phyloP scores from a whole-genome alignment of 2,888 invertebrate species.

The Morpho deidamia region DNA sequence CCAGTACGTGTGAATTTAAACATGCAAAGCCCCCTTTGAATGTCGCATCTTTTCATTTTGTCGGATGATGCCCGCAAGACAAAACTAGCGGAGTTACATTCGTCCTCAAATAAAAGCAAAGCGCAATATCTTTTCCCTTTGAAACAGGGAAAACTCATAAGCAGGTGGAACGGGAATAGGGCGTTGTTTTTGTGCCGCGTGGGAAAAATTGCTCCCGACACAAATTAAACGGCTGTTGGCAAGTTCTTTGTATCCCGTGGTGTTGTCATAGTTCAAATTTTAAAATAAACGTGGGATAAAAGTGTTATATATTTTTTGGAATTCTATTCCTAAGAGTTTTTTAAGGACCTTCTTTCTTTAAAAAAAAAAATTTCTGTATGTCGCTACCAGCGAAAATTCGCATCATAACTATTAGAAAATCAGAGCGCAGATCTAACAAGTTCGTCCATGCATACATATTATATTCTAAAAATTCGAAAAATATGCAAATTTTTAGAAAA shows the following conservation, averaged over 20 bases:
- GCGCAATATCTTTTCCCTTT: slow-evolving; percentile 66
- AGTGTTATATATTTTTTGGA: too few relatives aligned
- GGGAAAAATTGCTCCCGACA: slow-evolving; percentile 34
- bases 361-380: too few relatives aligned
- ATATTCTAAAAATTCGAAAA: too few relatives aligned
- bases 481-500: too few relatives aligned
- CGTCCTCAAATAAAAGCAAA: slow-evolving; percentile 60
- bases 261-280: slow-evolving; percentile 9
- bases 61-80: slow-evolving; percentile 56
- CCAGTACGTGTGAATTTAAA: slow-evolving; percentile 50
- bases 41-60: slow-evolving; percentile 66
- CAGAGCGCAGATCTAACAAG: too few relatives aligned
- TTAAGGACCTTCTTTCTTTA: too few relatives aligned
- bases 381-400: too few relatives aligned
- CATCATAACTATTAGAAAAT: too few relatives aligned
- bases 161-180: slow-evolving; percentile 56
- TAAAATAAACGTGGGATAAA: background rate
- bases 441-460: too few relatives aligned
- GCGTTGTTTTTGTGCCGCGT: slow-evolving; percentile 41
- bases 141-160: slow-evolving; percentile 66
- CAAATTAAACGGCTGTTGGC: slow-evolving; percentile 24
- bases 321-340: too few relatives aligned
- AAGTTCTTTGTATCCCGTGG: slow-evolving; percentile 11
- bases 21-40: slow-evolving; percentile 63
- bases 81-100: slow-evolving; percentile 71